Conservation (phyloP, 2,888 invertebrate genomes). For the Mimachlamys varia region DNA sequence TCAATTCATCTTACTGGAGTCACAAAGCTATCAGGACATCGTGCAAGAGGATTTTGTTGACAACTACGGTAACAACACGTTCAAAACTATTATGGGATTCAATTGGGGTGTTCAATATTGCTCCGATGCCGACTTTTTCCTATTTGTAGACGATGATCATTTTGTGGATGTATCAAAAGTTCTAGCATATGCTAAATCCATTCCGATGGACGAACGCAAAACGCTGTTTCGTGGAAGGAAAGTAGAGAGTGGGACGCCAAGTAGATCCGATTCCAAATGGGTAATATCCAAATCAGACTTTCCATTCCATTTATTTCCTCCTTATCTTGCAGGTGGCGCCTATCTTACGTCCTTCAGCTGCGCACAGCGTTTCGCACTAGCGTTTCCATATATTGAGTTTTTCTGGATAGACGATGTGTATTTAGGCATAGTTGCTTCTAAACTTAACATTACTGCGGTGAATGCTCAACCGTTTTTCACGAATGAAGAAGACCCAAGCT, state of each 20-base stretch:
- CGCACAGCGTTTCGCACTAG: background rate
- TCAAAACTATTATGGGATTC: background rate
- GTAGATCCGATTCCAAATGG: background rate
- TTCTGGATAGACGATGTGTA: slow-evolving; percentile 17
- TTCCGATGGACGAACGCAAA: background rate
- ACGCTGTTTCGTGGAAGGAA: background rate
- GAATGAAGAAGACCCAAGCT: background rate
- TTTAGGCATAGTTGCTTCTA: background rate
- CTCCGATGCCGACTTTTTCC: background rate
- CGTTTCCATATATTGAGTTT: background rate
- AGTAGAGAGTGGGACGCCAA: background rate
- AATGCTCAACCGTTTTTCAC: background rate
- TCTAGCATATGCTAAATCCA: background rate
- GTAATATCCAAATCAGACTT: background rate
- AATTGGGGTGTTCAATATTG: background rate
- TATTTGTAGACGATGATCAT: slow-evolving; percentile 7
- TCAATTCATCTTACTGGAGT: background rate
- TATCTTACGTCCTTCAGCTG: background rate
- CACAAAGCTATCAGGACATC: background rate
- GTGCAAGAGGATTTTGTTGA: background rate
- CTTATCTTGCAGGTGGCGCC: background rate
- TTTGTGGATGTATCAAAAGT: background rate
- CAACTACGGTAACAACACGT: background rate
- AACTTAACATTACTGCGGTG: background rate
- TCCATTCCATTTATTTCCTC: background rate